phyloP scores from a whole-genome alignment of 1,140 invertebrate species.

The Archivesica marissinica region DNA sequence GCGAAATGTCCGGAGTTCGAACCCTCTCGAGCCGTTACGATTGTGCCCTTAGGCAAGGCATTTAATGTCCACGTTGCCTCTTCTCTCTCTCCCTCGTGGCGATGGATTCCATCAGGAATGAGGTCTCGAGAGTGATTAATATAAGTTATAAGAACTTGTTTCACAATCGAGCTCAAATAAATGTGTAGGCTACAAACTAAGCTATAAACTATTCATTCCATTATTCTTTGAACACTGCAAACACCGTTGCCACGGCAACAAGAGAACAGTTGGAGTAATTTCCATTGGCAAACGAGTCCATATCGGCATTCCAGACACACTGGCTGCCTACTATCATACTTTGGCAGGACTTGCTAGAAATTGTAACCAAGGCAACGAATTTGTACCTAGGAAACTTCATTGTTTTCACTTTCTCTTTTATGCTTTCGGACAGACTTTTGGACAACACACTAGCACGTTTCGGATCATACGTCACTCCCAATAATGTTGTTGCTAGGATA shows the following conservation, averaged over 20 bases:
- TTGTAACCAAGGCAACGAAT: conserved; percentile 74
- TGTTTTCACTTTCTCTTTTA: conserved; percentile 71
- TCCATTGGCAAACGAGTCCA: conserved; percentile 74
- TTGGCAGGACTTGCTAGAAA: conserved; percentile 75
- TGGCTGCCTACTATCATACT: conserved; percentile 75
- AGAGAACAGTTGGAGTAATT: conserved; percentile 70
- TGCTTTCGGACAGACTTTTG: conserved; percentile 61
- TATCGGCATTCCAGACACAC: conserved; percentile 73
- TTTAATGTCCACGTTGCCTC: no score
- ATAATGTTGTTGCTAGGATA: conserved; percentile 60
- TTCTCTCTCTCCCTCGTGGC: no score
- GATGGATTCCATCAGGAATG: no score
- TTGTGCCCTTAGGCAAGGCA: no score
- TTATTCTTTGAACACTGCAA: conserved; percentile 70
- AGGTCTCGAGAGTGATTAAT: no score
- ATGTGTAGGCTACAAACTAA: no score
- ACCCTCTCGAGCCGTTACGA: no score
- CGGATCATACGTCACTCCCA: conserved; percentile 64
- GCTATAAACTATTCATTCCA: no score
- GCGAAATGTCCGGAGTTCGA: no score
- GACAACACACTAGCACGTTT: conserved; percentile 63
- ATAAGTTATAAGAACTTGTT: no score
- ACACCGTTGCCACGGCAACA: conserved; percentile 74
- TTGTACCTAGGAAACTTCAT: conserved; percentile 78
- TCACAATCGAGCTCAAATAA: no score